Evolutionary conservation across 2,888 invertebrate species (phyloP), one percentile per base, ranked within the genome.

Genomic region (Agrochola lychnidis): DNA sequence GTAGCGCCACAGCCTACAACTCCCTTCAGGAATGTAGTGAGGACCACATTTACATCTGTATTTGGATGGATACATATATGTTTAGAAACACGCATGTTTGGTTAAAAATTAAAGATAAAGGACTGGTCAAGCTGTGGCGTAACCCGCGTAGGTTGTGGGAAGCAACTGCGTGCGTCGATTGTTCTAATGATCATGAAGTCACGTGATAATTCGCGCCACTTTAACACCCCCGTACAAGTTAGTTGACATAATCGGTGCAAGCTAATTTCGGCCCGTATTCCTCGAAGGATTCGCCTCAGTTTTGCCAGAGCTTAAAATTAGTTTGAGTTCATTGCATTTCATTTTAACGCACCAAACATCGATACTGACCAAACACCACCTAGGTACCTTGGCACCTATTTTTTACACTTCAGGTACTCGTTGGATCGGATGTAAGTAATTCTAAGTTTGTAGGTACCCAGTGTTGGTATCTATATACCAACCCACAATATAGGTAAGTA

Each of bases 1-100:
- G 72, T 73, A 68, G 72, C 74, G 73, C 63, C 56, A 67, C 73
- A 63, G 40, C 16, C 70, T 61, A 63, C 45, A 36, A 45, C 62
- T 67, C 61, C 63, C 48, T 61, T 40, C 25, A 70, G 70, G 79
- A 76, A 82, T 74, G 67, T 76, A 62, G 70, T 69, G 36, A 63
- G 42, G 51, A 57, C 57, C 45, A 59, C 40, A 36, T 62, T 10
- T 51, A 51, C 19, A 19, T 45, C 4, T 42, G 30, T 30, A 51
- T 25, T 68, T 53, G n/a, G 12, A 30, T 53, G 66, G 5, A 51
- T 76, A 42, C 22, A 57, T 12, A 40, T 42, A 40, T 16, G n/a
- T 53, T 76, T n/a, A 30, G 19, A 53, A 77, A 51, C 12, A 22
- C 10, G 51, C 42, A 36, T 45, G 19, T 45, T 70, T 61, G 0